A percentile compares a stretch with the other conserved stretches of the same genome.
phyloP scores from a whole-genome alignment of 1,140 invertebrate genomes.

The Ylistrum balloti region DNA sequence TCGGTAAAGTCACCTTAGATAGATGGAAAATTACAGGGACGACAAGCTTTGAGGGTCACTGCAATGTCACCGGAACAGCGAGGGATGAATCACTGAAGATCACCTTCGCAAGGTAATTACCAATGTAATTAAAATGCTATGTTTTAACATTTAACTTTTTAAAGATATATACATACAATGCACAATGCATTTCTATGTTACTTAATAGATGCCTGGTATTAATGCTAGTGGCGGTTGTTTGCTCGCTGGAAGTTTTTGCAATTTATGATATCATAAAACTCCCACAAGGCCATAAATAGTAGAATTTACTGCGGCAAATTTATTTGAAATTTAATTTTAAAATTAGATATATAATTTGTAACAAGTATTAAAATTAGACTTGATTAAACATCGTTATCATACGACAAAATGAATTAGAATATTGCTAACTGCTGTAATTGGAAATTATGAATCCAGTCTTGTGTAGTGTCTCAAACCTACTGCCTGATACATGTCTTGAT shows the following conservation, averaged over 20 bases:
- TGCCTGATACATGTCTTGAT: too few species aligned
- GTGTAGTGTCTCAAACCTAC: too few species aligned
- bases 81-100: not conserved
- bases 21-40: not conserved
- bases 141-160: not conserved
- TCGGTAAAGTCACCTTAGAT: slow-evolving; percentile 1
- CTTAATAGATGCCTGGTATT: not conserved
- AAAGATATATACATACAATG: slow-evolving; percentile 17
- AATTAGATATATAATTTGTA: too few species aligned
- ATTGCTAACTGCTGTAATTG: too few species aligned
- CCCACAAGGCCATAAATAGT: too few species aligned
- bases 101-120: slow-evolving; percentile 31
- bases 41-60: not conserved
- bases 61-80: not conserved
- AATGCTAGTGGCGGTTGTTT: not conserved
- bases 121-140: not conserved
- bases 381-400: too few species aligned
- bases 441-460: too few species aligned
- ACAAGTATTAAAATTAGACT: too few species aligned
- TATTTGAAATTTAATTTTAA: too few species aligned
- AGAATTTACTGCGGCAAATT: too few species aligned
- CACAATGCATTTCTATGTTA: not conserved
- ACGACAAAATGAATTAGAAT: too few species aligned
- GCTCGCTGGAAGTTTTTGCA: too few species aligned
- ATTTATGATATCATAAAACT: not conserved